Percentiles rank a stretch among this genome's conserved stretches.
These are phyloP conservation scores for Drosophila greeni DNA, from an alignment of 2,888 invertebrate species.

Conservation along the genomic window DNA sequence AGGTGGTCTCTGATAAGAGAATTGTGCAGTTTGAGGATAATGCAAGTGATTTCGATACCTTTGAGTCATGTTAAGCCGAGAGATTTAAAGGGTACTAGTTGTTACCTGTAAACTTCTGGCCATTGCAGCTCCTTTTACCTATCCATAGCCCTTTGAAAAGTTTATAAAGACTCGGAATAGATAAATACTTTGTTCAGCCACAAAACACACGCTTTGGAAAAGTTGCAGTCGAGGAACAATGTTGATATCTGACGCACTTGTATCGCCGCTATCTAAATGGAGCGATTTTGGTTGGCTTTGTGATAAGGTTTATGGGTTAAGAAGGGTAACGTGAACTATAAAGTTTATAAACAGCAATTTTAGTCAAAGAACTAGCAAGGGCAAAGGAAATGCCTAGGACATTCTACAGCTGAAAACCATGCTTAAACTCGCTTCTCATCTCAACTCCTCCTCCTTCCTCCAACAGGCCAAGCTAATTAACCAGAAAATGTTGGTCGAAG, in stretches of 20 bases:
- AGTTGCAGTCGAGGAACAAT: not conserved
- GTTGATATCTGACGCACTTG: conserved; percentile 6
- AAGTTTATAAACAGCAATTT: not conserved
- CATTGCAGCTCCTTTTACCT: not conserved
- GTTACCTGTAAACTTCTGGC: not conserved
- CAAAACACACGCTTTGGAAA: not conserved
- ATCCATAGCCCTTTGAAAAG: not conserved
- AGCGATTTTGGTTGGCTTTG: conserved; percentile 17
- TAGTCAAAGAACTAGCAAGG: not conserved
- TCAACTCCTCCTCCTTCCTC: conserved; percentile 45
- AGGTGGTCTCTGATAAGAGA: conserved; percentile 21
- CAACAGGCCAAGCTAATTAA: conserved; percentile 72
- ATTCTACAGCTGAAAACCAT: not conserved
- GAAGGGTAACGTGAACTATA: conserved; percentile 3
- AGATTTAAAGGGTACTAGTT: not conserved
- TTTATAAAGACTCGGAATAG: not conserved
- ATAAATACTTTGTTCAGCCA: not conserved
- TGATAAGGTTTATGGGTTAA: conserved; percentile 35
- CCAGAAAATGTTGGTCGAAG: conserved; percentile 64
- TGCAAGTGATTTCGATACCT: not conserved
- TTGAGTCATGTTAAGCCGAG: not conserved
- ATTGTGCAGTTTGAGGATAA: not conserved
- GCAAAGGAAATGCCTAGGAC: not conserved
- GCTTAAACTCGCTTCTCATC: conserved; percentile 25
- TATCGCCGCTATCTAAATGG: conserved; percentile 23